Percentiles rank a stretch among this genome's conserved stretches.
These are phyloP conservation scores for Rhinophrynus dorsalis DNA, from an alignment of 2,797 vertebrate species.

Conservation along the genomic window DNA sequence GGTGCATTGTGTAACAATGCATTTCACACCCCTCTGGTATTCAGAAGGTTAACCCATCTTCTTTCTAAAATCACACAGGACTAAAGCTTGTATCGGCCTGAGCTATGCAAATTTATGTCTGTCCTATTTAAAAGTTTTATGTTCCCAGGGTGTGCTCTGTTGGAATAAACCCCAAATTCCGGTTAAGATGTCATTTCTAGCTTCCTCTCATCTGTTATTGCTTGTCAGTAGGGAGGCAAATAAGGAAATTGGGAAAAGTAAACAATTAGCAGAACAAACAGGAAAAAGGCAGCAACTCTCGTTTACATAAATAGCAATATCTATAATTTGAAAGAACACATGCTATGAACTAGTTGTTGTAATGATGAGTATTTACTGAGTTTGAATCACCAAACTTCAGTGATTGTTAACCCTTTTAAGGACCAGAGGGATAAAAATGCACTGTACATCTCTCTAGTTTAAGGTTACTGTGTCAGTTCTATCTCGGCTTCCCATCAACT, in stretches of 20 bases:
- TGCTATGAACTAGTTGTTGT: background rate
- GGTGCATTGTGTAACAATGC: too few species aligned
- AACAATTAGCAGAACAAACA: slow-evolving; percentile 16
- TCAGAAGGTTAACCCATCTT: too few species aligned
- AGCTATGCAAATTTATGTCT: background rate
- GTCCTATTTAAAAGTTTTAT: background rate
- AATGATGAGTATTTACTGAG: background rate
- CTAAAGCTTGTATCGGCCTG: background rate
- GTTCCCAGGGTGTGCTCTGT: slow-evolving; percentile 1
- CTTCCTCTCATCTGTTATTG: slow-evolving; percentile 1
- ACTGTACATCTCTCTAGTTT: too few species aligned
- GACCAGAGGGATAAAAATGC: too few species aligned
- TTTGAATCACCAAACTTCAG: background rate
- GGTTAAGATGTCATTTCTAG: background rate
- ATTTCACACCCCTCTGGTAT: too few species aligned
- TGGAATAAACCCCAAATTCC: background rate
- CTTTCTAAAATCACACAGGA: background rate
- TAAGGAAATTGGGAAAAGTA: slow-evolving; percentile 16
- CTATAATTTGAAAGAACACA: background rate
- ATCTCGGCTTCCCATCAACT: background rate
- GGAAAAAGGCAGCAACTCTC: background rate
- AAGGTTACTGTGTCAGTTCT: background rate
- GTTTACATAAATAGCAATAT: background rate
- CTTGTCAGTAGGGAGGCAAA: background rate
- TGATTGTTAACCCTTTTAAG: too few species aligned